phyloP scores from a whole-genome alignment of 2,797 vertebrate genomes.

The Cyclura pinguis region DNA sequence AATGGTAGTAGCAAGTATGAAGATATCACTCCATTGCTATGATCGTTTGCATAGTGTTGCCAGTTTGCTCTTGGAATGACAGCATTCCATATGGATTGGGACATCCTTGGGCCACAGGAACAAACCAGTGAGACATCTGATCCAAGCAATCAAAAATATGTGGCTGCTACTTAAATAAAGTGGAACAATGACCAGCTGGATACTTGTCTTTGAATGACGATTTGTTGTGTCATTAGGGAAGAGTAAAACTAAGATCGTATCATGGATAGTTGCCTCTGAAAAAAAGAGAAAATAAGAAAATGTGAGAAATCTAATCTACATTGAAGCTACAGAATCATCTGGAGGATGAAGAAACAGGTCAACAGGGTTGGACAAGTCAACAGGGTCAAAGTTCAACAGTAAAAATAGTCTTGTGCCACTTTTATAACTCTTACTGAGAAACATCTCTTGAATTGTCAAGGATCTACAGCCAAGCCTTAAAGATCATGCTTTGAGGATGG shows the following conservation, averaged over 20 bases:
- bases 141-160: conserved; percentile 1
- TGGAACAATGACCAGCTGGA: conserved; percentile 40
- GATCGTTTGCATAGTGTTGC: not conserved
- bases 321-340: conserved; percentile 36
- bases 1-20: not conserved
- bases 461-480: not conserved
- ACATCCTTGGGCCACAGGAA: not conserved
- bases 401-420: not conserved
- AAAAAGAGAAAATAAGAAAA: conserved; percentile 72
- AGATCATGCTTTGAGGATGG: not conserved
- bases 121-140: not conserved
- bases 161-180: conserved; percentile 9
- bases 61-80: not conserved
- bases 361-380: not conserved
- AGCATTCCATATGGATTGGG: not conserved
- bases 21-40: not conserved
- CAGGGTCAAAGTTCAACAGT: not conserved
- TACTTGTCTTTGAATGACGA: conserved; percentile 24
- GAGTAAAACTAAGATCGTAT: conserved; percentile 45
- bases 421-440: not conserved
- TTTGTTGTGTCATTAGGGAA: conserved; percentile 24
- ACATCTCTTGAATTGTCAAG: not conserved
- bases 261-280: conserved; percentile 57
- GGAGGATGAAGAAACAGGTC: not conserved
- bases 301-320: conserved; percentile 66